These are phyloP conservation scores for Temnothorax nylanderi DNA, from an alignment of 1,140 invertebrate genomes.

Conservation along the genomic window DNA sequence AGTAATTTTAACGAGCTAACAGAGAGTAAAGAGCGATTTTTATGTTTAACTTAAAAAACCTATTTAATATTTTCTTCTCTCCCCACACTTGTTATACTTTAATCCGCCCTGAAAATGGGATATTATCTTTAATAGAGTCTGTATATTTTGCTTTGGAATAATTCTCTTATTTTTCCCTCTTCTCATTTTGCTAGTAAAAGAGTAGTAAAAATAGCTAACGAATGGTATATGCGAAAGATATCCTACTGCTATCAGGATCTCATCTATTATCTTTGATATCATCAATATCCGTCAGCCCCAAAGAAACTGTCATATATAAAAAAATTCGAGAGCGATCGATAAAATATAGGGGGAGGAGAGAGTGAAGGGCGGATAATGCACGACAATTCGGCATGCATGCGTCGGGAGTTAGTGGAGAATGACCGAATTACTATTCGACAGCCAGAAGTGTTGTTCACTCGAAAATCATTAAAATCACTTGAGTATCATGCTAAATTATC, in stretches of 20 bases:
- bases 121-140: not conserved
- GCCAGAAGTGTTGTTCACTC: conserved; percentile 48
- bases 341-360: not conserved
- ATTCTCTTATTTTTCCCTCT: not conserved
- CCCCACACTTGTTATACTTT: conserved; percentile 2
- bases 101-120: conserved; percentile 1
- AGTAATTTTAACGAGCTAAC: conserved; percentile 42
- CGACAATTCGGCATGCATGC: conserved; percentile 24
- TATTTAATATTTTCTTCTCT: not conserved
- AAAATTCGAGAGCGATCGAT: conserved; percentile 15
- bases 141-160: not conserved
- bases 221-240: conserved; percentile 37
- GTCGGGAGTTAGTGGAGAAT: not conserved
- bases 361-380: conserved; percentile 4
- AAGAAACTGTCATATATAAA: conserved; percentile 7
- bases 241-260: conserved; percentile 10
- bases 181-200: not conserved
- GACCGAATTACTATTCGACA: conserved; percentile 50
- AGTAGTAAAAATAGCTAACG: conserved; percentile 14
- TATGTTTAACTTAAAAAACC: not conserved
- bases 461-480: conserved; percentile 67
- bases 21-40: conserved; percentile 21
- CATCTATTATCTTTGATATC: conserved; percentile 42
- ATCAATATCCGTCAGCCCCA: conserved; percentile 32
- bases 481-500: conserved; percentile 42